Conservation (phyloP, 2,113 vertebrate genomes). For the Antechinus stuartii region DNA sequence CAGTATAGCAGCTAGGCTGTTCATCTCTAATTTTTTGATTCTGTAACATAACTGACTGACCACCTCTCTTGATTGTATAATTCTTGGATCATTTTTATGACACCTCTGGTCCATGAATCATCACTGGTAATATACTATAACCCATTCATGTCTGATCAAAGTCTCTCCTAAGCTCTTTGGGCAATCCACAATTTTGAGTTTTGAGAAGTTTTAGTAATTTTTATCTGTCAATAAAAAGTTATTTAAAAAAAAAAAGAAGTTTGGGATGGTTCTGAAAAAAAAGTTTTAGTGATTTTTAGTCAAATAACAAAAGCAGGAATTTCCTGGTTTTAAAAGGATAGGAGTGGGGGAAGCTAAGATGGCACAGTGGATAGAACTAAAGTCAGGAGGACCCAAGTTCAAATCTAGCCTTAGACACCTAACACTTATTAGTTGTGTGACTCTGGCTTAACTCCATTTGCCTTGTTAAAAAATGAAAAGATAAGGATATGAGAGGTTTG, state of each 20-base stretch:
- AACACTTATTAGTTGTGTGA: too few relatives aligned
- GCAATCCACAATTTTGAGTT: neutral
- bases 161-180: neutral
- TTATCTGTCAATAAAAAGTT: too few relatives aligned
- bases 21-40: neutral
- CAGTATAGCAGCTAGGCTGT: neutral
- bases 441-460: too few relatives aligned
- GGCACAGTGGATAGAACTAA: too few relatives aligned
- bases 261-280: too few relatives aligned
- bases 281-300: neutral
- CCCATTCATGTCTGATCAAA: neutral
- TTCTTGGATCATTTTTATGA: neutral
- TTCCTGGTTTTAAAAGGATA: neutral
- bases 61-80: neutral
- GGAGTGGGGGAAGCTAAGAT: too few relatives aligned
- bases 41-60: neutral
- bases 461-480: neutral
- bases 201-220: neutral
- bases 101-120: neutral
- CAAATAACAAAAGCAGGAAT: neutral
- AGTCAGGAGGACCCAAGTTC: too few relatives aligned
- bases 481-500: neutral
- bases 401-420: too few relatives aligned
- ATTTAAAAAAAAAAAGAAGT: too few relatives aligned
- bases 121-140: neutral